Evolutionary conservation across 2,113 vertebrate species (phyloP).

Genomic region (Jaculus jaculus): DNA sequence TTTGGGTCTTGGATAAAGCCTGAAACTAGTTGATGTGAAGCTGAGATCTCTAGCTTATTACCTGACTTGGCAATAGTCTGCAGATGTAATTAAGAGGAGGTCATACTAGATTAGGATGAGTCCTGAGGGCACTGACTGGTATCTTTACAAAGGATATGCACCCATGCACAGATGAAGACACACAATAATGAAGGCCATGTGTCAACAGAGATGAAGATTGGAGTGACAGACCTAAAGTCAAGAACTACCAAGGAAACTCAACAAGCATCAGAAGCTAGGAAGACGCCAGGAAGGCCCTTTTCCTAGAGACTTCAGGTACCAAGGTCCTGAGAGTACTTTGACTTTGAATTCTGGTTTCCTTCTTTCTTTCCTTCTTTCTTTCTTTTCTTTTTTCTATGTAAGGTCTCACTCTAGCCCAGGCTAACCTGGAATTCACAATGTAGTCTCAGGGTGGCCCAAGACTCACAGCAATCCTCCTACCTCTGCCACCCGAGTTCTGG

Average conservation of each 20-base stretch:
- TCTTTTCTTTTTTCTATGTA: no score
- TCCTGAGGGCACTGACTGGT: neutral
- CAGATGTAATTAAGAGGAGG: neutral
- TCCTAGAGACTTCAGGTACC: neutral
- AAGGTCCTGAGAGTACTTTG: neutral
- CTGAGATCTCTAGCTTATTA: neutral
- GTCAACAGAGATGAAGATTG: neutral
- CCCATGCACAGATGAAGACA: neutral
- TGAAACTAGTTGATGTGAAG: neutral
- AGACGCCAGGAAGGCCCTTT: neutral
- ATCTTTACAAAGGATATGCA: neutral
- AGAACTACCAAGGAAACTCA: neutral
- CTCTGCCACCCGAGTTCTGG: no score
- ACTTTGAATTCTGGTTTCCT: neutral
- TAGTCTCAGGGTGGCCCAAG: no score
- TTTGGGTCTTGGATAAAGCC: neutral
- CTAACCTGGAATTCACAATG: no score
- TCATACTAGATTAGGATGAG: neutral
- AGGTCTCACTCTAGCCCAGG: no score
- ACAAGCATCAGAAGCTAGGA: neutral
- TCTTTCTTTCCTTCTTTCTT: no score
- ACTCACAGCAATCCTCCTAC: no score
- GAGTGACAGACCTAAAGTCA: neutral
- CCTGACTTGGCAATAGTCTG: neutral
- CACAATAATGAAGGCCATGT: neutral